Evolutionary conservation across 2,888 invertebrate genomes (phyloP).

Genomic region (Caradrina kadenii): DNA sequence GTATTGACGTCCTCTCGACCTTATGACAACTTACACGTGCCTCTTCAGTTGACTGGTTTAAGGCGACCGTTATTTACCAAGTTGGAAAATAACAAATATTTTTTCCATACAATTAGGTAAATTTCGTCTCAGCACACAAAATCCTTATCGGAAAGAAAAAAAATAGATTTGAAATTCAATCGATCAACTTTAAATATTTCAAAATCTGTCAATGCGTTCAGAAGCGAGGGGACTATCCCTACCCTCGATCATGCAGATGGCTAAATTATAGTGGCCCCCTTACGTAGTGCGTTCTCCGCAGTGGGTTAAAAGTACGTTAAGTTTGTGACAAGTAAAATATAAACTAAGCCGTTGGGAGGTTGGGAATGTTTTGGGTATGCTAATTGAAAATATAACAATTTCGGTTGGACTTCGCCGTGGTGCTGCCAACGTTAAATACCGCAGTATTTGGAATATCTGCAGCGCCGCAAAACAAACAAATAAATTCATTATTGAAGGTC

Average conservation of each 20-base stretch:
- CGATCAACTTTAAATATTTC: slow-evolving; percentile 11
- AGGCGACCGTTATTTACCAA: neutral
- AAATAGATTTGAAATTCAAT: slow-evolving; percentile 2
- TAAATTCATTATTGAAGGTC: neutral
- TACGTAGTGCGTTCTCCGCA: slow-evolving; percentile 16
- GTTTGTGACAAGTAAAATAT: slow-evolving; percentile 10
- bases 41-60: neutral
- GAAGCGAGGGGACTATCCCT: slow-evolving; percentile 33
- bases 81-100: neutral
- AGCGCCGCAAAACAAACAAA: neutral
- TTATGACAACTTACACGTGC: neutral
- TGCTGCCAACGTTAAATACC: too few species aligned
- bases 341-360: neutral
- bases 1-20: neutral
- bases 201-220: slow-evolving; percentile 32
- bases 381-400: slow-evolving; percentile 1
- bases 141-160: neutral
- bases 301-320: slow-evolving; percentile 28
- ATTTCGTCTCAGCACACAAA: neutral
- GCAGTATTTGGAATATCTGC: too few species aligned
- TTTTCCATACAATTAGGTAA: neutral
- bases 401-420: neutral
- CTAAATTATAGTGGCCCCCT: slow-evolving; percentile 46
- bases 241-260: slow-evolving; percentile 17
- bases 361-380: neutral